Evolutionary conservation across 1,140 invertebrate genomes (phyloP).

Genomic region (Chironomus tepperi): DNA sequence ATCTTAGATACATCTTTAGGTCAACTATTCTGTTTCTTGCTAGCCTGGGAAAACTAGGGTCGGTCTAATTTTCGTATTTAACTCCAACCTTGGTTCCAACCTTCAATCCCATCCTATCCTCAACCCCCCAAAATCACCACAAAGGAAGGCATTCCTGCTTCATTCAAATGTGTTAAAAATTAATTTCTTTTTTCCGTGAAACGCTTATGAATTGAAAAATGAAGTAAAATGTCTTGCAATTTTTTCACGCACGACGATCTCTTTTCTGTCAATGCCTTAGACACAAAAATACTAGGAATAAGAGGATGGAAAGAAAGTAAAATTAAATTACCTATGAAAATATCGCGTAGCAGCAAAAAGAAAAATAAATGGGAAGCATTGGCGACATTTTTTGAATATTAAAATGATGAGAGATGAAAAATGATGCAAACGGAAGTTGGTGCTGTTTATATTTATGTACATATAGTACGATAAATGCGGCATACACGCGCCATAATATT

Average conservation of each 20-base stretch:
- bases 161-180: constrained; percentile 5
- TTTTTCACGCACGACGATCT: neutral
- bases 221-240: neutral
- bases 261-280: neutral
- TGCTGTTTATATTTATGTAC: neutral
- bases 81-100: too few relatives aligned
- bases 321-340: constrained; percentile 22
- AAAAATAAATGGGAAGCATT: neutral
- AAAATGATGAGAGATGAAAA: constrained; percentile 18
- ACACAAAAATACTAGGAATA: neutral
- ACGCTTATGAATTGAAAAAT: neutral
- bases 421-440: neutral
- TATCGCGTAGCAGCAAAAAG: constrained; percentile 23
- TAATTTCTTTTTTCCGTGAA: constrained; percentile 23
- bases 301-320: constrained; percentile 3
- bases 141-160: neutral
- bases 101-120: too few relatives aligned
- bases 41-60: too few relatives aligned
- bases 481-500: constrained; percentile 8
- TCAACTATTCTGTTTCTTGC: too few relatives aligned
- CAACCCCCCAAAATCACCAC: too few relatives aligned
- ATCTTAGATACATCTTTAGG: too few relatives aligned
- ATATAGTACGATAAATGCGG: too few relatives aligned
- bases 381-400: constrained; percentile 20
- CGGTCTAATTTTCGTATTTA: too few relatives aligned